A percentile compares a stretch with the other conserved stretches of the same genome.
phyloP scores from a whole-genome alignment of 2,888 invertebrate genomes.

The Arctia plantaginis region DNA sequence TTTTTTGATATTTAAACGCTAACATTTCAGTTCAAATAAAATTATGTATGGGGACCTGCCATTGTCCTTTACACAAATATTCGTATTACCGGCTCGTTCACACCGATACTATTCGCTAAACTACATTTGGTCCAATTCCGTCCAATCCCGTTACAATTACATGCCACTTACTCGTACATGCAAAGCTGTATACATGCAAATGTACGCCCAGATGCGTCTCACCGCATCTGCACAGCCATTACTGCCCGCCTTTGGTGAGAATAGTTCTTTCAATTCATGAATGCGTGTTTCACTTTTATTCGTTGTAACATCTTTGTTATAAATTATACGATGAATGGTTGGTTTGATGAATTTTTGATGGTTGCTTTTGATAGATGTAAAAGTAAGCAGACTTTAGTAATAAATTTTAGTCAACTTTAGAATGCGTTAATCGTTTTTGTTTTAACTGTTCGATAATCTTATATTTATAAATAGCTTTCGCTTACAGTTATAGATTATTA shows the following conservation, averaged over 20 bases:
- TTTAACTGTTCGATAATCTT: too few relatives aligned
- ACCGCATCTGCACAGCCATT: conserved; percentile 30
- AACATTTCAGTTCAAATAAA: too few relatives aligned
- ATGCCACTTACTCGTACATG: conserved; percentile 41
- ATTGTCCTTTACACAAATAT: background rate
- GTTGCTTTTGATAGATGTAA: background rate
- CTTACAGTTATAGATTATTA: too few relatives aligned
- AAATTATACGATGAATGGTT: background rate
- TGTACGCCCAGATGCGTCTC: conserved; percentile 42
- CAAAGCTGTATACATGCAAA: conserved; percentile 53
- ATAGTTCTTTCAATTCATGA: background rate
- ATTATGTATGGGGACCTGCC: too few relatives aligned
- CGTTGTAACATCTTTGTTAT: background rate
- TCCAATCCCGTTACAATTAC: conserved; percentile 43
- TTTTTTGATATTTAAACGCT: too few relatives aligned
- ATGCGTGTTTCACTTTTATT: background rate
- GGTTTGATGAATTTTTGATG: too few relatives aligned
- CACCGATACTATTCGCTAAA: conserved; percentile 15
- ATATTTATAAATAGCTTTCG: too few relatives aligned
- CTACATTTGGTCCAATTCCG: conserved; percentile 17
- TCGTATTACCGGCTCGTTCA: background rate
- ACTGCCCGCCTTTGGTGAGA: conserved; percentile 3
- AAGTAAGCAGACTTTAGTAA: too few relatives aligned
- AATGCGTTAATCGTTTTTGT: too few relatives aligned
- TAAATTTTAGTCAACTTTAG: too few relatives aligned